phyloP scores from a whole-genome alignment of 2,113 vertebrate genomes.

The Oncorhynchus gorbuscha region DNA sequence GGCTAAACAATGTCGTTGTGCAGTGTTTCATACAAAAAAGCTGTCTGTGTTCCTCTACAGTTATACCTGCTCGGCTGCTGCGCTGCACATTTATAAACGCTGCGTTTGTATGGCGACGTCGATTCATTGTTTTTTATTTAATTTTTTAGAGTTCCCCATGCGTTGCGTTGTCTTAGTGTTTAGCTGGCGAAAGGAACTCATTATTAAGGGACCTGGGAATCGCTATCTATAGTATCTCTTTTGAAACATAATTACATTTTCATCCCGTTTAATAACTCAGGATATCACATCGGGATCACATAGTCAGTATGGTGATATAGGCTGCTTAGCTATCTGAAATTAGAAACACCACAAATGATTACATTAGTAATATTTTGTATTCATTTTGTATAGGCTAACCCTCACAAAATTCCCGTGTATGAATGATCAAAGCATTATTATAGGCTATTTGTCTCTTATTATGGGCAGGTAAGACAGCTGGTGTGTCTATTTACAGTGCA shows the following conservation, averaged over 20 bases:
- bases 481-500: background rate
- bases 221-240: background rate
- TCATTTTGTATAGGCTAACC: too few relatives aligned
- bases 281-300: background rate
- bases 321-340: too few relatives aligned
- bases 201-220: background rate
- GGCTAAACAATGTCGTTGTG: background rate
- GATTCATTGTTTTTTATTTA: background rate
- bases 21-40: conserved; percentile 13
- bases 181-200: background rate
- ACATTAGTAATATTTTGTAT: too few relatives aligned
- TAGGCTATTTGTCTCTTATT: background rate
- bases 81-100: conserved; percentile 19
- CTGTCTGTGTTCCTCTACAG: background rate
- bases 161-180: background rate
- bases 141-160: background rate
- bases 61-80: background rate
- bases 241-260: too few relatives aligned
- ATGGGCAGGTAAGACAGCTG: background rate
- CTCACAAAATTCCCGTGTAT: background rate
- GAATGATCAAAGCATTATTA: background rate
- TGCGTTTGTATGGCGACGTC: conserved; percentile 1
- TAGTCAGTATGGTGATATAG: too few relatives aligned
- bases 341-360: too few relatives aligned
- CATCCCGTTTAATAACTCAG: background rate